These are phyloP conservation scores for Hydrozoanthus tunicans DNA, from an alignment of 64 coral and sea anemone genomes.

Conservation along the genomic window DNA sequence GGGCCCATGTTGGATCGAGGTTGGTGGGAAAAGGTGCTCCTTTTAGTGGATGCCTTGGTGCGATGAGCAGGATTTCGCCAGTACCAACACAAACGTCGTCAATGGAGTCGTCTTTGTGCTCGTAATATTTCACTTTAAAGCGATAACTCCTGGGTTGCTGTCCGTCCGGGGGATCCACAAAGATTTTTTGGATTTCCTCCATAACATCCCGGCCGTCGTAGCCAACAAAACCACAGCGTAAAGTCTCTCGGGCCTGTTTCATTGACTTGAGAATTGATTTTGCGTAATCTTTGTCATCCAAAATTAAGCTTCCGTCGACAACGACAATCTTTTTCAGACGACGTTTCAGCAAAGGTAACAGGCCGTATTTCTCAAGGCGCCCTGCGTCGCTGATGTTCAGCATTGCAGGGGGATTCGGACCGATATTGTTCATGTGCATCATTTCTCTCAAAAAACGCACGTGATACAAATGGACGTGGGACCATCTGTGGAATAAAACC, in stretches of 20 bases:
- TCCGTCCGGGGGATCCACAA: constrained; percentile 46
- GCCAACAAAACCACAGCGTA: constrained; percentile 81
- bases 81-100: constrained; percentile 51
- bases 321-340: constrained; percentile 80
- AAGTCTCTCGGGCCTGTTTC: constrained; percentile 66
- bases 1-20: constrained; percentile 59
- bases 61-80: constrained; percentile 74
- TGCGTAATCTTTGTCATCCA: constrained; percentile 50
- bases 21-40: constrained; percentile 39
- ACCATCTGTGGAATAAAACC: constrained; percentile 62
- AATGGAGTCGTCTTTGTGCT: constrained; percentile 41
- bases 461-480: constrained; percentile 86
- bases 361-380: constrained; percentile 88
- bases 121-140: constrained; percentile 82
- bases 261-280: constrained; percentile 73
- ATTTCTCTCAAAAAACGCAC: constrained; percentile 83
- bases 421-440: constrained; percentile 72
- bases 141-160: constrained; percentile 71
- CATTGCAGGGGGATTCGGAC: constrained; percentile 77
- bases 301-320: constrained; percentile 79
- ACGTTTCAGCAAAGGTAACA: constrained; percentile 76
- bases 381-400: constrained; percentile 80
- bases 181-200: constrained; percentile 74
- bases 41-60: constrained; percentile 62
- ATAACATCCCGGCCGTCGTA: constrained; percentile 74